Evolutionary conservation across 2,888 invertebrate genomes (phyloP).

Genomic region (Drosophila fungiperda): DNA sequence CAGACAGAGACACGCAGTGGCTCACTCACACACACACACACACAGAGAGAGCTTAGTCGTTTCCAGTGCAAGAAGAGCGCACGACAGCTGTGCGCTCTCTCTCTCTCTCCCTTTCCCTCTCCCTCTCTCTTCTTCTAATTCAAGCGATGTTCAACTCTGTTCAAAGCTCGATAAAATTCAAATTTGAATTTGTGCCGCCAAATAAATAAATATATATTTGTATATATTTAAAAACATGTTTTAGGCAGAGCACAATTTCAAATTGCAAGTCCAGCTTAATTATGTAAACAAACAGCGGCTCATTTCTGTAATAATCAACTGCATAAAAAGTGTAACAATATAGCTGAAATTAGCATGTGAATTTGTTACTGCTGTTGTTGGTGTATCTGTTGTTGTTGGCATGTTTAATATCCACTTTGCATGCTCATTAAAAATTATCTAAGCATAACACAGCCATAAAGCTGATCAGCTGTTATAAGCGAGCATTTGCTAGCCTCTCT

Average conservation of each 20-base stretch:
- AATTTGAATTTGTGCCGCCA: conserved; percentile 55
- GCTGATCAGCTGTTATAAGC: conserved; percentile 53
- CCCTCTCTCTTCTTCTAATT: neutral
- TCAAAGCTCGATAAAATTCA: conserved; percentile 47
- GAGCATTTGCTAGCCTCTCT: conserved; percentile 4
- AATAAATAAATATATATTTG: conserved; percentile 18
- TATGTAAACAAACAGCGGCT: conserved; percentile 56
- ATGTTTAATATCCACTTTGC: conserved; percentile 82
- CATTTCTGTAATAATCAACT: conserved; percentile 44
- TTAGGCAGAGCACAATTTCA: conserved; percentile 7
- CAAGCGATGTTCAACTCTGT: conserved; percentile 41
- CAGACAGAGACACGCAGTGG: conserved; percentile 43
- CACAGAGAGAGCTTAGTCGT: conserved; percentile 5
- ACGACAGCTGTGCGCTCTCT: conserved; percentile 34
- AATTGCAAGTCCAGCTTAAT: conserved; percentile 39
- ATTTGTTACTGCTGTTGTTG: neutral
- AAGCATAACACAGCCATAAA: conserved; percentile 53
- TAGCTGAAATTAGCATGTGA: conserved; percentile 29
- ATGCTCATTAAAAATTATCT: conserved; percentile 82
- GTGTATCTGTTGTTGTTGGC: conserved; percentile 41
- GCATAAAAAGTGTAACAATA: conserved; percentile 69
- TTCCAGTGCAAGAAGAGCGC: conserved; percentile 39
- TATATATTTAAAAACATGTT: conserved; percentile 8
- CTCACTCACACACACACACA: conserved; percentile 22
- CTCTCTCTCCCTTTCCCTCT: neutral